These are phyloP conservation scores for Melipona bicolor DNA, from an alignment of 2,888 invertebrate species.

Conservation along the genomic window DNA sequence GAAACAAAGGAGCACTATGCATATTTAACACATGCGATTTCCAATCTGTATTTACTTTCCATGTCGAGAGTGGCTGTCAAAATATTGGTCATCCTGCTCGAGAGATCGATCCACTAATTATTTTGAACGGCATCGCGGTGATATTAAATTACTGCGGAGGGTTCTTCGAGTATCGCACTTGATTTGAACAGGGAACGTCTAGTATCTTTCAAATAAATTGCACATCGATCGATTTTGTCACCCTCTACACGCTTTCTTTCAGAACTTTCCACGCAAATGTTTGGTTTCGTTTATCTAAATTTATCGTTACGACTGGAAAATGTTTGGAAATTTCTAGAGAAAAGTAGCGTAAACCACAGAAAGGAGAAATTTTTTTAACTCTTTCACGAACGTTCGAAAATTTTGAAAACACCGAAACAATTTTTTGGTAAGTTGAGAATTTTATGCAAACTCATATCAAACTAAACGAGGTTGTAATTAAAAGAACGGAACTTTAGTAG, in stretches of 20 bases:
- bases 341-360: background rate
- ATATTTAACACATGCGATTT: conserved; percentile 32
- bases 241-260: background rate
- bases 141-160: background rate
- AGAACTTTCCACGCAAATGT: background rate
- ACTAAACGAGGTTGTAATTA: too few relatives aligned
- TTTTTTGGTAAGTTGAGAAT: too few relatives aligned
- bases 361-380: too few relatives aligned
- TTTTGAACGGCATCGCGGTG: background rate
- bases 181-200: background rate
- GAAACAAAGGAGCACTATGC: background rate
- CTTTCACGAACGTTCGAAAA: too few relatives aligned
- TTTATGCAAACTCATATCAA: too few relatives aligned
- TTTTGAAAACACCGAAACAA: too few relatives aligned
- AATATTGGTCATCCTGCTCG: conserved; percentile 10
- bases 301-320: too few relatives aligned
- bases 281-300: too few relatives aligned
- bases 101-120: conserved; percentile 9
- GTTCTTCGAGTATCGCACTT: background rate
- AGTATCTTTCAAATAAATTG: background rate
- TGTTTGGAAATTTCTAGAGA: background rate
- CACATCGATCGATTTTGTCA: background rate
- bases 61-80: conserved; percentile 11
- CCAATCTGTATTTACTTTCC: conserved; percentile 16
- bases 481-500: too few relatives aligned